Percentiles rank a stretch among this genome's conserved stretches.
phyloP scores from a whole-genome alignment of 2,113 vertebrate species.

The Mobula birostris region DNA sequence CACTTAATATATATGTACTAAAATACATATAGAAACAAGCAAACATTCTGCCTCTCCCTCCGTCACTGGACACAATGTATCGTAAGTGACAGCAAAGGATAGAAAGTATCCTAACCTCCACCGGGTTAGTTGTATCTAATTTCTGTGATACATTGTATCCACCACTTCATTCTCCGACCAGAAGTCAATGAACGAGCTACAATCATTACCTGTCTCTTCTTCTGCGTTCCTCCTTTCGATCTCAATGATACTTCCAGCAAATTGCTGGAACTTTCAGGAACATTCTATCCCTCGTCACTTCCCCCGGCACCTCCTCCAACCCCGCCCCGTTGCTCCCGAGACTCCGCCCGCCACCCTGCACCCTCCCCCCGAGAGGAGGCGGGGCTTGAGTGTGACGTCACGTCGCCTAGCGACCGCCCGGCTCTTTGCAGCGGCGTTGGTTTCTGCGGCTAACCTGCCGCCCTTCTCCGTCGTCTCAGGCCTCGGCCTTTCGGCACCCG shows the following conservation, averaged over 20 bases:
- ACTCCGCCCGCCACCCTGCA: not conserved
- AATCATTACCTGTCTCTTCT: not conserved
- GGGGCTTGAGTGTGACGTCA: not conserved
- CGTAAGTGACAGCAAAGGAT: not conserved
- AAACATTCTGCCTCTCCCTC: not conserved
- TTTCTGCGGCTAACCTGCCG: no score
- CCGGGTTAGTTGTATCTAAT: no score
- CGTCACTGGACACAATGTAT: no score
- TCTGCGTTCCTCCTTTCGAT: not conserved
- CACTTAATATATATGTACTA: no score
- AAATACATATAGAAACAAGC: no score
- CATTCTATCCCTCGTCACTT: constrained; percentile 14
- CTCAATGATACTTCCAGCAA: not conserved
- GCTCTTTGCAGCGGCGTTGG: no score
- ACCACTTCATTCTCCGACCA: not conserved
- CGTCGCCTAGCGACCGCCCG: not conserved
- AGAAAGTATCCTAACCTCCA: not conserved
- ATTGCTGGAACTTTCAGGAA: constrained; percentile 16
- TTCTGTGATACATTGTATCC: not conserved
- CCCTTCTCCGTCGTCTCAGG: no score
- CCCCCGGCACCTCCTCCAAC: not conserved
- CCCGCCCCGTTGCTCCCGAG: not conserved
- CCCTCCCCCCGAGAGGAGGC: not conserved
- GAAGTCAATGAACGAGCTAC: not conserved
- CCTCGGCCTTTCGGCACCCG: no score